A percentile compares a stretch with the other conserved stretches of the same genome.
Conservation (phyloP, 2,888 invertebrate genomes). For the Diarsia dahlii region DNA sequence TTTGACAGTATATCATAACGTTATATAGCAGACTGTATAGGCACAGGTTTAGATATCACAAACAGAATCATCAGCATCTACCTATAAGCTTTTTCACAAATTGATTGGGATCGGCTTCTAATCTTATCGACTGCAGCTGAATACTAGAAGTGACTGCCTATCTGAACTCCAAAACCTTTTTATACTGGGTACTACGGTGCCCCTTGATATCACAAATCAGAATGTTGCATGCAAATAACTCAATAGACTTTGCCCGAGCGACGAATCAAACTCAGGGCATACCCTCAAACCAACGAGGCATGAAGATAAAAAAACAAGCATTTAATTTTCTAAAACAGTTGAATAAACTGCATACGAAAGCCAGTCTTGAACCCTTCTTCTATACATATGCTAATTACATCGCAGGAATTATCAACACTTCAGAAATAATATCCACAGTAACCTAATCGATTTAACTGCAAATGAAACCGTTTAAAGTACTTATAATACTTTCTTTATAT, state of each 20-base stretch:
- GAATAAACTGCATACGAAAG: neutral
- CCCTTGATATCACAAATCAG: no score
- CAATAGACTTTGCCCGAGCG: neutral
- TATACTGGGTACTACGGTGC: no score
- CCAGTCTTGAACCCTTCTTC: slow-evolving; percentile 2
- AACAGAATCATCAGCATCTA: neutral
- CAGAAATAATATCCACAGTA: slow-evolving; percentile 26
- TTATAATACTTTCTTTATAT: slow-evolving; percentile 39
- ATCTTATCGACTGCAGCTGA: no score
- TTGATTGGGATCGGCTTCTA: no score
- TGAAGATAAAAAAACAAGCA: neutral
- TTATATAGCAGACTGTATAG: neutral
- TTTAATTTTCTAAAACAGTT: neutral
- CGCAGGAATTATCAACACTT: slow-evolving; percentile 18
- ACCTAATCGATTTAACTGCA: slow-evolving; percentile 33
- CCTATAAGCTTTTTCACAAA: no score
- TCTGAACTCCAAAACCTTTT: no score
- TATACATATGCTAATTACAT: slow-evolving; percentile 37
- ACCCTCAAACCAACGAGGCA: slow-evolving; percentile 1
- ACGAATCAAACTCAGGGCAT: neutral
- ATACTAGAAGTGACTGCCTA: no score
- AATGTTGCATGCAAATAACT: neutral
- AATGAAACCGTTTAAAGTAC: slow-evolving; percentile 25
- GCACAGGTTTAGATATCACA: neutral
- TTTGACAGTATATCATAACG: neutral